Base-by-base conservation (phyloP, 2,888 invertebrate genomes). In the Heteromurus nitidus region DNA sequence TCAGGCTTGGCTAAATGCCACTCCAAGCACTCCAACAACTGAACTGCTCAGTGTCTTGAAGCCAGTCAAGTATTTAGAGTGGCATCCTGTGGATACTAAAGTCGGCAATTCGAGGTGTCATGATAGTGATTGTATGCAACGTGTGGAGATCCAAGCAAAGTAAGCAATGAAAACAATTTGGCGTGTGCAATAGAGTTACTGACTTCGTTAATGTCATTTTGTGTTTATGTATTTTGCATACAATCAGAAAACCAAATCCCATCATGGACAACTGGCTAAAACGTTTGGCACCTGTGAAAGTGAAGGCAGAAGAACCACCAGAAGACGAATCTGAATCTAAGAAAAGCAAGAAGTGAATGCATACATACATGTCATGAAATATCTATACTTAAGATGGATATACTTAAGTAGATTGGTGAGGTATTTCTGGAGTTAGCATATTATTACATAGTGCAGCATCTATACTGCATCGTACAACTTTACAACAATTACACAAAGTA, bases 61-160 rank as follows among this genome's bases (percentile, higher is more conserved):
- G 88, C 93, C 92, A 31, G 89, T 91, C 0, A 90, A 90, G 11
- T 85, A 90, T 24, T 87, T 95, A 31, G 88, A 90, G 26, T 94
- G 93, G 93, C 92, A 95, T 89, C 92, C 92, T 74, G 95, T 95
- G 0, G 92, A 94, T 0, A 92, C 91, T 55, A 87, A 90, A 58
- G 95, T 95, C 0, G 94, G 94, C 88, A 94, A 93, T 88, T 92
- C 94, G 0, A 91, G 92, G 76, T 92, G 94, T 88, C 94, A 95
- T 89, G 88, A 89, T 53, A 87, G 88, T 62, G 89, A 90, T 28
- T 90, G 90, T 84, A 88, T 90, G 68, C 88, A 89, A 76, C 89
- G 88, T 36, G 36, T 36, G 13, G 13, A n/a, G n/a, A n/a, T n/a
- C n/a, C n/a, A n/a, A n/a, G n/a, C n/a, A n/a, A n/a, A n/a, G n/a